phyloP scores from a whole-genome alignment of 2,797 vertebrate genomes.

The Sebastes melanostomus region DNA sequence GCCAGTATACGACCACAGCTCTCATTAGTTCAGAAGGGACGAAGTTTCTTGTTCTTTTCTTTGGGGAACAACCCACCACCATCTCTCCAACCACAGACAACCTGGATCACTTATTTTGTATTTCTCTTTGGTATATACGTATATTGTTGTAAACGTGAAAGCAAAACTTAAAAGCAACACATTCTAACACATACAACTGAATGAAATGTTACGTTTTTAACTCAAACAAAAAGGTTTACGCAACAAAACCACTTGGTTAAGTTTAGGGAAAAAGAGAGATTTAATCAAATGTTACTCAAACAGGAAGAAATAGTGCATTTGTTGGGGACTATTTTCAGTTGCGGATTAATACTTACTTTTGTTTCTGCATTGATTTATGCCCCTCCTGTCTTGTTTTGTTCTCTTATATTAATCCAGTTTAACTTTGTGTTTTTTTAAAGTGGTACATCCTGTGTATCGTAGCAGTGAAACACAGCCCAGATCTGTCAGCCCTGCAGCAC shows the following conservation, averaged over 20 bases:
- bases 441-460: not conserved
- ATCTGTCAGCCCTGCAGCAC: not conserved
- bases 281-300: not conserved
- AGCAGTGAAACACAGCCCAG: not conserved
- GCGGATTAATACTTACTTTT: not conserved
- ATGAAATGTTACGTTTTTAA: too few relatives aligned
- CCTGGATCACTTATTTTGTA: not conserved
- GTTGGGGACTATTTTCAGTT: not conserved
- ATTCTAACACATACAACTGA: too few relatives aligned
- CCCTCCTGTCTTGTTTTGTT: not conserved
- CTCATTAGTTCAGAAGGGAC: not conserved
- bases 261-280: too few relatives aligned
- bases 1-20: not conserved
- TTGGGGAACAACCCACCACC: not conserved
- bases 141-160: too few relatives aligned
- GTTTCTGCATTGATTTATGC: not conserved
- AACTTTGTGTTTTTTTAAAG: not conserved
- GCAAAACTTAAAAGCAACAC: too few relatives aligned
- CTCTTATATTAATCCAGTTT: not conserved
- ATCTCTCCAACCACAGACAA: not conserved
- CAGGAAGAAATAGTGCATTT: not conserved
- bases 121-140: not conserved
- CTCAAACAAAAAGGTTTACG: too few relatives aligned
- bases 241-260: too few relatives aligned
- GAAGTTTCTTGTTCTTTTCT: not conserved